Evolutionary conservation across 2,888 invertebrate genomes (phyloP).

Genomic region (Phania funesta): DNA sequence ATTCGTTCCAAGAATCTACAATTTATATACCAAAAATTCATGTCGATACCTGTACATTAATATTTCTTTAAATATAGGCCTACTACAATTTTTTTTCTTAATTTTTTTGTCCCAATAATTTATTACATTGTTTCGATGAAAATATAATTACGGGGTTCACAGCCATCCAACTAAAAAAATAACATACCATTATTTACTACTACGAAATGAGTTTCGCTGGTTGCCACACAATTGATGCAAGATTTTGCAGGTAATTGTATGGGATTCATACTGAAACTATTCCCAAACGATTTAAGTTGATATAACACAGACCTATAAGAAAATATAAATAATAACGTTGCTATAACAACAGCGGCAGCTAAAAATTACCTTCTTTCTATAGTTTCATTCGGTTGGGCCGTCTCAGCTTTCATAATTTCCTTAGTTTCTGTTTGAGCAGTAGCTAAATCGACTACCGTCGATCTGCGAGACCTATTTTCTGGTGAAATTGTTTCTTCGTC

Average conservation of each 20-base stretch:
- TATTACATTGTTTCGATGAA: too few relatives aligned
- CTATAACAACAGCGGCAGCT: neutral
- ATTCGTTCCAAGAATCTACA: too few relatives aligned
- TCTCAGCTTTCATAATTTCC: slow-evolving; percentile 78
- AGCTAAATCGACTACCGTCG: slow-evolving; percentile 68
- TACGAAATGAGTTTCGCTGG: slow-evolving; percentile 83
- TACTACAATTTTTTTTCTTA: too few relatives aligned
- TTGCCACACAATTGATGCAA: slow-evolving; percentile 82
- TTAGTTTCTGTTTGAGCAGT: slow-evolving; percentile 78
- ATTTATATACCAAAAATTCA: too few relatives aligned
- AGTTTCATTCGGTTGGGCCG: slow-evolving; percentile 75
- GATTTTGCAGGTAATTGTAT: slow-evolving; percentile 82
- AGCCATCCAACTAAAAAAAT: neutral
- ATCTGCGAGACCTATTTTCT: slow-evolving; percentile 50
- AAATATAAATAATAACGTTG: slow-evolving; percentile 60
- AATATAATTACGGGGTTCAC: too few relatives aligned
- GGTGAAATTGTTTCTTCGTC: slow-evolving; percentile 35
- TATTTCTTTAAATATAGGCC: too few relatives aligned
- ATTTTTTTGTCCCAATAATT: too few relatives aligned
- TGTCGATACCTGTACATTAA: too few relatives aligned
- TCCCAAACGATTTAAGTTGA: slow-evolving; percentile 82
- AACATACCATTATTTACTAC: slow-evolving; percentile 82
- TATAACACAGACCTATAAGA: slow-evolving; percentile 82
- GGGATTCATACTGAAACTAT: slow-evolving; percentile 81
- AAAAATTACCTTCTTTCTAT: slow-evolving; percentile 75